A percentile compares a stretch with the other conserved stretches of the same genome.
Conservation (phyloP, 1,140 invertebrate species). For the Parasteatoda tepidariorum region DNA sequence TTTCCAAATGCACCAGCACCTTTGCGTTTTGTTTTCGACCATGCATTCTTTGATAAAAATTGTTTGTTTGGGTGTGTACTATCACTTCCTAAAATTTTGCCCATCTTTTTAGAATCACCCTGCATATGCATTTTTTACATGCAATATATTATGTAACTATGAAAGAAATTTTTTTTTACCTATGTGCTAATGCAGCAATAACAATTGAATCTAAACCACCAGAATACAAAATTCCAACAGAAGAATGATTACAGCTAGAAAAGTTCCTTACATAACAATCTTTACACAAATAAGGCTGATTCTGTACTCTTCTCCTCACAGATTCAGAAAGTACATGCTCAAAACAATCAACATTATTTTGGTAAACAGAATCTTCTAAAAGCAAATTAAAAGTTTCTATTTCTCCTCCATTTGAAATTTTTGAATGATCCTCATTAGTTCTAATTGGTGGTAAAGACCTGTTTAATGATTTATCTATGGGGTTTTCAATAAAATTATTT, state of each 20-base stretch:
- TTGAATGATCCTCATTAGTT: background rate
- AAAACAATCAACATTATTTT: constrained; percentile 69
- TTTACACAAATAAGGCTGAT: constrained; percentile 77
- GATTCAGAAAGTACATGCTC: constrained; percentile 74
- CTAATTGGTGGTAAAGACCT: background rate
- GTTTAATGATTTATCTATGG: constrained; percentile 5
- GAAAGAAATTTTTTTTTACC: constrained; percentile 67
- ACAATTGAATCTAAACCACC: constrained; percentile 95
- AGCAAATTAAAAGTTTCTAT: background rate
- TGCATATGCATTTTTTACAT: too few species aligned
- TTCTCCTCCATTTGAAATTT: background rate
- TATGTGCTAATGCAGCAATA: constrained; percentile 82
- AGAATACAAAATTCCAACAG: constrained; percentile 90
- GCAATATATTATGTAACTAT: too few species aligned
- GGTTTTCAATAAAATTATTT: background rate
- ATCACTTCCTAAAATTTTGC: too few species aligned
- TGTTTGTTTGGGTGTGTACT: too few species aligned
- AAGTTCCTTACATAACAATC: constrained; percentile 67
- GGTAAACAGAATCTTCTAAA: background rate
- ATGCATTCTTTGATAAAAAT: too few species aligned
- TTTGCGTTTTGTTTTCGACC: too few species aligned
- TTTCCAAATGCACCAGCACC: too few species aligned
- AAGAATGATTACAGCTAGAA: constrained; percentile 74
- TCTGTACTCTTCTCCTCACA: constrained; percentile 74
- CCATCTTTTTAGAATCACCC: too few species aligned